phyloP scores from a whole-genome alignment of 1,140 invertebrate species.

The Plodia interpunctella region DNA sequence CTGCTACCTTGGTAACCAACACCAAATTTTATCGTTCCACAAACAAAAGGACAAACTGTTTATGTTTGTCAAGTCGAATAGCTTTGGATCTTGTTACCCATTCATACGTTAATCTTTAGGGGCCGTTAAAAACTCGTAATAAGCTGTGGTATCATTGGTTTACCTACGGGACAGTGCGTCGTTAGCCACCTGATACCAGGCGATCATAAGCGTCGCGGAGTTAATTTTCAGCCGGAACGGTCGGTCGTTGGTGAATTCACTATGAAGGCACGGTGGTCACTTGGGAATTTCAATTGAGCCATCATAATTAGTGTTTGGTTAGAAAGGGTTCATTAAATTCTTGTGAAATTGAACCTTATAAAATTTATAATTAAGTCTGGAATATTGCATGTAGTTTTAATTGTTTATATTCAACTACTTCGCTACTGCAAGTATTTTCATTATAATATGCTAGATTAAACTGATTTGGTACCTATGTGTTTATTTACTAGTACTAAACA shows the following conservation, averaged over 20 bases:
- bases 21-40: constrained; percentile 44
- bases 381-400: too few relatives aligned
- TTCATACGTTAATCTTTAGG: constrained; percentile 72
- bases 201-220: constrained; percentile 53
- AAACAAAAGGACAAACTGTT: constrained; percentile 56
- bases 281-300: constrained; percentile 3
- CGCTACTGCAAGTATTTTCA: too few relatives aligned
- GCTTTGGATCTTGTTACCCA: constrained; percentile 61
- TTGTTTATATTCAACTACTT: too few relatives aligned
- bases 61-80: constrained; percentile 56
- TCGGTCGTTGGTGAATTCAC: background rate
- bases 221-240: constrained; percentile 43
- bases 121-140: constrained; percentile 71
- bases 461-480: too few relatives aligned
- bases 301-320: background rate
- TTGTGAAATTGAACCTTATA: too few relatives aligned
- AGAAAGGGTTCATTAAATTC: background rate
- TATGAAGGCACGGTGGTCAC: background rate
- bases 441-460: too few relatives aligned
- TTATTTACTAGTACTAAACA: too few relatives aligned
- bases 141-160: constrained; percentile 40
- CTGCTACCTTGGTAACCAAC: constrained; percentile 28
- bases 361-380: too few relatives aligned
- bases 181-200: constrained; percentile 71
- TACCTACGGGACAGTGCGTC: constrained; percentile 71